Evolutionary conservation across 2,888 invertebrate genomes (phyloP).

Genomic region (Therioaphis trifolii): DNA sequence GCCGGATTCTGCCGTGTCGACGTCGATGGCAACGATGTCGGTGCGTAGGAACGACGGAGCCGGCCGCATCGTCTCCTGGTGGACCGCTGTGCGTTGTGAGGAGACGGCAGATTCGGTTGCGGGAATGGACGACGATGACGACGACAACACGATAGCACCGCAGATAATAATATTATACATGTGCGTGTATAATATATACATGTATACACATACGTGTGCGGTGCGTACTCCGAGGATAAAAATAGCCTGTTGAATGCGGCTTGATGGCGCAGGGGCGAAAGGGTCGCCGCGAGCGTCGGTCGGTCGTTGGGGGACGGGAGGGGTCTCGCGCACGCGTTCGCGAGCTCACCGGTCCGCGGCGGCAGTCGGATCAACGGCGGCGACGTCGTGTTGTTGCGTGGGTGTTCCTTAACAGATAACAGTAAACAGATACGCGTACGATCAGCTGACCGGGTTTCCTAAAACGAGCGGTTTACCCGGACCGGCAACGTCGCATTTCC

Average conservation of each 20-base stretch:
- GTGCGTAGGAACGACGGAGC: neutral
- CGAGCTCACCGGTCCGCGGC: neutral
- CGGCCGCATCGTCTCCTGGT: neutral
- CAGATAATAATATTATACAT: constrained; percentile 8
- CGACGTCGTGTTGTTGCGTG: neutral
- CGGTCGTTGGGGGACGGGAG: neutral
- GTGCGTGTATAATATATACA: neutral
- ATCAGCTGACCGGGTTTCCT: neutral
- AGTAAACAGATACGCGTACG: constrained; percentile 4
- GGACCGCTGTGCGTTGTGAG: too few relatives aligned
- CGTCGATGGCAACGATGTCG: too few relatives aligned
- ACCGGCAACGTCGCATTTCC: constrained; percentile 43
- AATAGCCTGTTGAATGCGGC: constrained; percentile 59
- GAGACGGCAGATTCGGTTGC: neutral
- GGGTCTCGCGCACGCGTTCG: neutral
- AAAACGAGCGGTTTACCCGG: neutral
- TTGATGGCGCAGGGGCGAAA: constrained; percentile 18
- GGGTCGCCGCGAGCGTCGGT: neutral
- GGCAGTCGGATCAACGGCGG: neutral
- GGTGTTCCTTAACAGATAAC: neutral
- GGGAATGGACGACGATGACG: neutral
- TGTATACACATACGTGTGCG: neutral
- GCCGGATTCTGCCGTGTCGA: too few relatives aligned
- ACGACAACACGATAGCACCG: neutral
- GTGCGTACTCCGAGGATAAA: constrained; percentile 36